These are phyloP conservation scores for Crotophaga sulcirostris DNA, from an alignment of 2,113 vertebrate genomes.

Conservation along the genomic window DNA sequence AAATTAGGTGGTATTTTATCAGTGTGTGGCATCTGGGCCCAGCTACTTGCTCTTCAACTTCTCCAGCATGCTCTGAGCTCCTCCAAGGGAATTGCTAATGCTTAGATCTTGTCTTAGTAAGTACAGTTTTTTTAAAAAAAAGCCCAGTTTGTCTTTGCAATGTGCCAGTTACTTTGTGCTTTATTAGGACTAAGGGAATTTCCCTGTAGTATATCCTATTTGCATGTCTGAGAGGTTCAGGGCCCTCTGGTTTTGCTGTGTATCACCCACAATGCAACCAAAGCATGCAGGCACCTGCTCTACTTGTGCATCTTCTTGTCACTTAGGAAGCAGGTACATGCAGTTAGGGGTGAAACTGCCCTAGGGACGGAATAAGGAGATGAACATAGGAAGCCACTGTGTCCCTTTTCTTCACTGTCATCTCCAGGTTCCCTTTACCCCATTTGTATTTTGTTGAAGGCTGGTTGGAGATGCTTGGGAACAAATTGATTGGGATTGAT, in stretches of 20 bases:
- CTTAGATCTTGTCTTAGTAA: neutral
- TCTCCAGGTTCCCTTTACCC: neutral
- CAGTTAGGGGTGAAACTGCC: neutral
- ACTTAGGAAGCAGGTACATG: fast-evolving
- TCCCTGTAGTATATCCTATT: neutral
- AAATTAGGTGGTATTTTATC: neutral
- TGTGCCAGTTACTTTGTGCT: neutral
- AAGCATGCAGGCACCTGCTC: neutral
- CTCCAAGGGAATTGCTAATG: neutral
- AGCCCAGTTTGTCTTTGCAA: neutral
- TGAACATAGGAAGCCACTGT: neutral
- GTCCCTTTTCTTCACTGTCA: neutral
- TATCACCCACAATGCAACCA: neutral
- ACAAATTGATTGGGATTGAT: neutral
- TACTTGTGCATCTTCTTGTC: fast-evolving
- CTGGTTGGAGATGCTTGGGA: neutral
- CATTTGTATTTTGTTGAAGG: neutral
- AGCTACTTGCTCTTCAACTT: neutral
- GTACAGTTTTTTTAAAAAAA: neutral
- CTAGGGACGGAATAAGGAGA: neutral
- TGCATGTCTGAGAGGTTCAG: neutral
- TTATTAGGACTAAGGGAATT: neutral
- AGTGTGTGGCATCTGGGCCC: neutral
- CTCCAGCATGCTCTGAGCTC: neutral
- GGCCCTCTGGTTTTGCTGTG: neutral